phyloP scores from a whole-genome alignment of 2,888 invertebrate genomes.

The Graphium colonna region DNA sequence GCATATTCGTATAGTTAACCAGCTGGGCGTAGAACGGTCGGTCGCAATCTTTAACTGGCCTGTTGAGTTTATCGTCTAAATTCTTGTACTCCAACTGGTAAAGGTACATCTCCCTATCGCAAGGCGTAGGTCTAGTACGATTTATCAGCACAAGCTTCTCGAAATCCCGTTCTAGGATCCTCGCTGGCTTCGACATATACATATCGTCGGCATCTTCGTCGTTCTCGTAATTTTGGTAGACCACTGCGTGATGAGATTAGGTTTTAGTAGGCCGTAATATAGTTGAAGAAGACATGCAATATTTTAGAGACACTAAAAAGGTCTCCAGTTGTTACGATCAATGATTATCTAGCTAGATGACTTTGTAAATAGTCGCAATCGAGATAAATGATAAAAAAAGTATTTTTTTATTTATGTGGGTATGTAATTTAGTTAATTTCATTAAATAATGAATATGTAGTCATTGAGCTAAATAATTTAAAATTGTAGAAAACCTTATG shows the following conservation, averaged over 20 bases:
- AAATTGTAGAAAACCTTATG: background rate
- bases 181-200: slow-evolving; percentile 60
- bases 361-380: background rate
- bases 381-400: slow-evolving; percentile 1
- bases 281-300: slow-evolving; percentile 11
- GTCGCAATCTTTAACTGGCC: slow-evolving; percentile 59
- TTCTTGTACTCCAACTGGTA: slow-evolving; percentile 75
- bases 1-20: slow-evolving; percentile 88
- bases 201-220: slow-evolving; percentile 70
- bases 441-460: too few species aligned
- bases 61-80: slow-evolving; percentile 73
- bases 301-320: background rate
- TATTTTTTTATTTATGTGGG: too few species aligned
- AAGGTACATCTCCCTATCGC: slow-evolving; percentile 86
- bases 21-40: slow-evolving; percentile 86
- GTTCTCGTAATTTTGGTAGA: slow-evolving; percentile 69
- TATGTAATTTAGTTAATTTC: too few species aligned
- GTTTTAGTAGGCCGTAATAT: slow-evolving; percentile 1
- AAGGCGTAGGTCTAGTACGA: slow-evolving; percentile 90
- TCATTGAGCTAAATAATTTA: slow-evolving; percentile 7
- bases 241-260: slow-evolving; percentile 39
- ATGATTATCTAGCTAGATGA: slow-evolving; percentile 8
- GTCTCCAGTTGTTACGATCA: slow-evolving; percentile 4
- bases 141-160: slow-evolving; percentile 84
- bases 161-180: slow-evolving; percentile 77